Conservation (phyloP, 2,113 vertebrate species). For the Trachemys scripta region DNA sequence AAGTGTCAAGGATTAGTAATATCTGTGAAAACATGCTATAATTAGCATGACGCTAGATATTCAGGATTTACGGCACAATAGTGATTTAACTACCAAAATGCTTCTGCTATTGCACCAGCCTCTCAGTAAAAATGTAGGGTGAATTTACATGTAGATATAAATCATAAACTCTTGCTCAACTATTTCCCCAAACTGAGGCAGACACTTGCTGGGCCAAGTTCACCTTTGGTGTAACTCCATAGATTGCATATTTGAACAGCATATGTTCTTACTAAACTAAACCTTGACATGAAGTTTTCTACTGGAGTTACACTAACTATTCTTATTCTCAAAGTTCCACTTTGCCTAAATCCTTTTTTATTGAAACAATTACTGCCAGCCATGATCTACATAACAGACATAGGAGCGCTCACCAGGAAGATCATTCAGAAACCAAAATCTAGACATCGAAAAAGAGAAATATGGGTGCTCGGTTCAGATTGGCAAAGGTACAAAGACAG, state of each 20-base stretch:
- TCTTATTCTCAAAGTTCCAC: not conserved
- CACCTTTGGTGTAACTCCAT: not conserved
- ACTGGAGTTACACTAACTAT: not conserved
- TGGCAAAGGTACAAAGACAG: not conserved
- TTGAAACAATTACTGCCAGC: not conserved
- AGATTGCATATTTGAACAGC: not conserved
- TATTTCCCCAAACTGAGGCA: not conserved
- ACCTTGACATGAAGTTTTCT: not conserved
- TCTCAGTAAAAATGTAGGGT: not conserved
- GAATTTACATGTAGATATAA: not conserved
- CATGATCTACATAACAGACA: not conserved
- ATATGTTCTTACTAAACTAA: not conserved
- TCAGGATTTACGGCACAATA: not conserved
- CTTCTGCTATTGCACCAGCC: not conserved
- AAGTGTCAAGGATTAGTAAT: not conserved
- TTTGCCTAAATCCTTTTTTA: not conserved
- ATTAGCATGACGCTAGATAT: not conserved
- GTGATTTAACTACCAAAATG: not conserved
- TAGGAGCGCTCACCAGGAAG: not conserved
- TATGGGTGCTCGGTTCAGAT: not conserved
- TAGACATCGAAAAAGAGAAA: not conserved
- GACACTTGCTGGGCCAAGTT: not conserved
- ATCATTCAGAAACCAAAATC: not conserved
- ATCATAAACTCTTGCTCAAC: not conserved
- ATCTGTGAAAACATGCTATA: not conserved